Evolutionary conservation across 2,888 invertebrate genomes (phyloP).

Genomic region (Agrypnus murinus): DNA sequence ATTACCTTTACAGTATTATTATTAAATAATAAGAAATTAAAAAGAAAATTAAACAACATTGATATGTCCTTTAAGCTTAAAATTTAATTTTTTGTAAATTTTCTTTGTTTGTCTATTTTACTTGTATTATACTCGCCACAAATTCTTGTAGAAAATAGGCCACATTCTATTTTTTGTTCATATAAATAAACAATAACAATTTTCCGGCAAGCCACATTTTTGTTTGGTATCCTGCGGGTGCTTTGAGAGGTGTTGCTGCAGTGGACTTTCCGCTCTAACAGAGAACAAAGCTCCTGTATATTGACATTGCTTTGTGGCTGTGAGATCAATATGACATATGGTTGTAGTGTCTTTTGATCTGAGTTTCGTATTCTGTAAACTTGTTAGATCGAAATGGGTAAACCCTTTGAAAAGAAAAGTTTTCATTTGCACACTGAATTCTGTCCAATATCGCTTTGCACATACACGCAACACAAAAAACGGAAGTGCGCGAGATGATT

Average conservation of each 20-base stretch:
- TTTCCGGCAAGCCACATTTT: constrained; percentile 16
- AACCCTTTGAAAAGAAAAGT: constrained; percentile 2
- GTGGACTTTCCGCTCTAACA: constrained; percentile 43
- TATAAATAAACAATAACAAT: not conserved
- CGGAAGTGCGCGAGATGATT: too few species aligned
- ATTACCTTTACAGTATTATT: too few species aligned
- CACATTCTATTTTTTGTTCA: too few species aligned
- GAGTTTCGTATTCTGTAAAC: constrained; percentile 35
- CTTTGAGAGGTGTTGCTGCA: constrained; percentile 35
- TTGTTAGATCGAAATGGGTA: constrained; percentile 32
- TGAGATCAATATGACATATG: constrained; percentile 39
- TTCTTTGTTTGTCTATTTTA: too few species aligned
- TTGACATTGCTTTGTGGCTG: constrained; percentile 44
- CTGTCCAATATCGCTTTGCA: too few species aligned
- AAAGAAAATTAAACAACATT: too few species aligned
- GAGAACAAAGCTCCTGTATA: constrained; percentile 41
- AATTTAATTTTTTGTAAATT: too few species aligned
- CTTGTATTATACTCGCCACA: too few species aligned
- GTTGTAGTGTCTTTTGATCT: constrained; percentile 41
- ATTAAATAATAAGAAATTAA: too few species aligned
- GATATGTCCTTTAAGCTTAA: too few species aligned
- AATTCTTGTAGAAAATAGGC: too few species aligned
- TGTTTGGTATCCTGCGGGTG: constrained; percentile 31
- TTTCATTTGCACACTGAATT: not conserved
- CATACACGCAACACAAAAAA: too few species aligned